phyloP scores from a whole-genome alignment of 2,113 vertebrate species.

The Onychorhynchus coronatus region DNA sequence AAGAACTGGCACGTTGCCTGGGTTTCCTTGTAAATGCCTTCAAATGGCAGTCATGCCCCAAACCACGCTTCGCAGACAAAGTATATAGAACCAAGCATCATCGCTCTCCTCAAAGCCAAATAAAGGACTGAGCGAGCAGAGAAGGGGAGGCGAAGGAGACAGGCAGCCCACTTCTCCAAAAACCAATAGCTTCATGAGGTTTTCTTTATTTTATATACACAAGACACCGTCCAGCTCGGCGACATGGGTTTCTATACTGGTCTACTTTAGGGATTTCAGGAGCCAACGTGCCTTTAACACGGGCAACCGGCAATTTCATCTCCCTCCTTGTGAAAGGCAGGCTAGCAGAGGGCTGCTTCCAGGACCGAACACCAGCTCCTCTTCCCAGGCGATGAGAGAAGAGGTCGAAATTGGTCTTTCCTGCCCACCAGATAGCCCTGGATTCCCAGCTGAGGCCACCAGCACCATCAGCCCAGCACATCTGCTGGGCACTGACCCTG shows the following conservation, averaged over 20 bases:
- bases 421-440: background rate
- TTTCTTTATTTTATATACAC: background rate
- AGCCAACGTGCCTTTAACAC: rapidly evolving
- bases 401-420: background rate
- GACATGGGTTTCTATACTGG: background rate
- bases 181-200: background rate
- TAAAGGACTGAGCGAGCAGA: background rate
- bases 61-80: background rate
- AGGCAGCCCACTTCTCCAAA: background rate
- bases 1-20: slow-evolving; percentile 46
- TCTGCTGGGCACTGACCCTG: background rate
- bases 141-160: background rate
- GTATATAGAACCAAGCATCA: slow-evolving; percentile 2
- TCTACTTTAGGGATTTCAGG: background rate
- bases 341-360: background rate
- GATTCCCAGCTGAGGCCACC: background rate
- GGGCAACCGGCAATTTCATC: background rate
- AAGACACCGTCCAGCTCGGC: background rate
- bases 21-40: slow-evolving; percentile 54
- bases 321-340: background rate
- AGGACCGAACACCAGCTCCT: rapidly evolving
- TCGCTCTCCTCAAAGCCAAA: background rate
- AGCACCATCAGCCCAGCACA: rapidly evolving
- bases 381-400: background rate
- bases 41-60: slow-evolving; percentile 50